Percentiles rank a stretch among this genome's conserved stretches.
Evolutionary conservation across 1,140 invertebrate species (phyloP).

Genomic region (Pseudomyrmex pallidus): DNA sequence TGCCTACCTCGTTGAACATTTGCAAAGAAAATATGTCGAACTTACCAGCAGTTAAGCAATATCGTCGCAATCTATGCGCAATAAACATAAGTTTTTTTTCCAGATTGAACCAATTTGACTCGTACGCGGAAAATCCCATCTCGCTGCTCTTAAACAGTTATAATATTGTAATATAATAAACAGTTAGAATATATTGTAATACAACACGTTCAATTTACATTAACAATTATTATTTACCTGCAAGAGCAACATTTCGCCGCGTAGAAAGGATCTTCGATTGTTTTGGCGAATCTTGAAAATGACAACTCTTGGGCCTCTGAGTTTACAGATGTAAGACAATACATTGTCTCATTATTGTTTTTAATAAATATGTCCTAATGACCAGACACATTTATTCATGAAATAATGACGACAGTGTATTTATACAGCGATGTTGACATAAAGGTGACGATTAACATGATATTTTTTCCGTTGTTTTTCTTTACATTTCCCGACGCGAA

Average conservation of each 20-base stretch:
- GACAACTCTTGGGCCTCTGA: background rate
- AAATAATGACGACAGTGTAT: too few species aligned
- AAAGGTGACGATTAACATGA: too few species aligned
- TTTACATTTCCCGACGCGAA: too few species aligned
- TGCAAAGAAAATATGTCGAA: conserved; percentile 67
- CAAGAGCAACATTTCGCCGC: conserved; percentile 40
- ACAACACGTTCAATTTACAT: background rate
- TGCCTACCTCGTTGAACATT: conserved; percentile 66
- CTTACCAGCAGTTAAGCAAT: conserved; percentile 60
- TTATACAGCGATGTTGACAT: too few species aligned
- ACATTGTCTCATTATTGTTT: too few species aligned
- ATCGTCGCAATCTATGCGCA: conserved; percentile 40
- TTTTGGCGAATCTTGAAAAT: conserved; percentile 31
- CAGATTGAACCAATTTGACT: conserved; percentile 68
- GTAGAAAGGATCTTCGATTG: conserved; percentile 65
- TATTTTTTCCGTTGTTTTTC: too few species aligned
- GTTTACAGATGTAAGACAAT: too few species aligned
- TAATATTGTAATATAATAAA: background rate
- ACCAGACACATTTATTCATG: too few species aligned
- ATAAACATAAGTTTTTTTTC: conserved; percentile 58
- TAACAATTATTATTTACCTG: conserved; percentile 31
- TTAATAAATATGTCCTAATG: too few species aligned
- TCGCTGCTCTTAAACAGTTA: conserved; percentile 42
- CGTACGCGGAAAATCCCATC: conserved; percentile 37
- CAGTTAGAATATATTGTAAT: background rate